These are phyloP conservation scores for Amphimallon solstitiale DNA, from an alignment of 2,888 invertebrate species.

Conservation along the genomic window DNA sequence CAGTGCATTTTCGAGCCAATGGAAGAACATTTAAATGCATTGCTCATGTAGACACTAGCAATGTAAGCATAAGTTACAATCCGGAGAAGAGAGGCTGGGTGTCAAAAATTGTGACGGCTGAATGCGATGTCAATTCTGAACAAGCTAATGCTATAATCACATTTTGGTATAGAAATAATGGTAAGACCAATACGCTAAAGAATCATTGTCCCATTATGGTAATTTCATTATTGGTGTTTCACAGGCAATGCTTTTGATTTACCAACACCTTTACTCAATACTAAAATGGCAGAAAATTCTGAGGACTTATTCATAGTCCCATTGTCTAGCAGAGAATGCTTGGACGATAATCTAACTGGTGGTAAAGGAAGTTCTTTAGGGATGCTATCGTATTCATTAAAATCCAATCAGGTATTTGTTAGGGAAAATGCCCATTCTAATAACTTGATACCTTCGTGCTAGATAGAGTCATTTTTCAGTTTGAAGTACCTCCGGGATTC, in stretches of 20 bases:
- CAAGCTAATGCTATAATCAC: slow-evolving; percentile 61
- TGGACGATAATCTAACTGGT: slow-evolving; percentile 71
- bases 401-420: slow-evolving; percentile 57
- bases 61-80: slow-evolving; percentile 33
- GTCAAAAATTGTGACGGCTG: slow-evolving; percentile 48
- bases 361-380: slow-evolving; percentile 85
- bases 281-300: slow-evolving; percentile 37
- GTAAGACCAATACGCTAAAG: slow-evolving; percentile 44
- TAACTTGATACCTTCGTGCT: too few relatives aligned
- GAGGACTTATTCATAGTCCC: slow-evolving; percentile 48
- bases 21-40: slow-evolving; percentile 48
- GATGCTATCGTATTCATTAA: slow-evolving; percentile 64
- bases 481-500: slow-evolving; percentile 76
- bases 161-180: slow-evolving; percentile 57
- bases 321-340: slow-evolving; percentile 65
- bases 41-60: slow-evolving; percentile 49
- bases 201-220: not conserved
- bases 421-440: slow-evolving; percentile 52
- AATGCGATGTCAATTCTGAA: slow-evolving; percentile 56
- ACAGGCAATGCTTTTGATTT: slow-evolving; percentile 33
- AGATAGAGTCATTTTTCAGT: too few relatives aligned
- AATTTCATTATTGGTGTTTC: not conserved
- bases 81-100: slow-evolving; percentile 50
- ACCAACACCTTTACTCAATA: slow-evolving; percentile 45
- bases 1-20: slow-evolving; percentile 61